Evolutionary conservation across 1,140 invertebrate species (phyloP), one percentile per base, ranked within the genome.

Genomic region (Pseudoatta argentina): DNA sequence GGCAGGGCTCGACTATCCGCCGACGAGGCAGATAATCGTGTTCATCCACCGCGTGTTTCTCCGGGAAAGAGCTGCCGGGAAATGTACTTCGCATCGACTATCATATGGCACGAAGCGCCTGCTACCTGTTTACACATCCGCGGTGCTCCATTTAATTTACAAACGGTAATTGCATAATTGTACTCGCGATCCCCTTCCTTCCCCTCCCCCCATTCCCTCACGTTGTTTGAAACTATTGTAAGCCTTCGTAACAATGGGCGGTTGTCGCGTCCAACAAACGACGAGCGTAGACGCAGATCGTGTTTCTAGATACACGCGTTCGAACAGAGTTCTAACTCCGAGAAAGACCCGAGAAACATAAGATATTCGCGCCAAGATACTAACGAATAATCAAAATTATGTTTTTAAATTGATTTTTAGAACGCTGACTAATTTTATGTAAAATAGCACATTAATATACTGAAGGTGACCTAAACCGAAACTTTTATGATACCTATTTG

Each of bases 1-100:
- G 18, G 12, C 10, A 66, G 76, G 14, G 1, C 39, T 75, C 24
- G 69, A 61, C 69, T 73, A 73, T 83, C 48, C 48, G n/a, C 48
- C 63, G 63, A 79, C 63, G 69, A 61, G 24, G 55, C 27, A 83
- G 69, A 83, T 83, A 73, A 75, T 82, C 66, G 78, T 72, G n/a
- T 59, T 82, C 66, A 57, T 72, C 73, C 69, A 18, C 16, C 34
- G n/a, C 63, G 18, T 18, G 18, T 24, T 51, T 30, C 44, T 51
- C 4, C 61, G 21, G 53, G 24, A 81, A 82, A 72, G 24, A 59
- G 53, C 53, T 72, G 67, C 78, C 53, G 79, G 14, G 66, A 83
- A 83, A 61, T 83, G 8, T 51, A 55, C 55, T 51, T 27, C 24
- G 24, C 67, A 73, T 83, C 57, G 57, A 27, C 27, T 66, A 39